Base-by-base conservation (phyloP, 2,888 invertebrate genomes). In the Drosophila setosimentum region DNA sequence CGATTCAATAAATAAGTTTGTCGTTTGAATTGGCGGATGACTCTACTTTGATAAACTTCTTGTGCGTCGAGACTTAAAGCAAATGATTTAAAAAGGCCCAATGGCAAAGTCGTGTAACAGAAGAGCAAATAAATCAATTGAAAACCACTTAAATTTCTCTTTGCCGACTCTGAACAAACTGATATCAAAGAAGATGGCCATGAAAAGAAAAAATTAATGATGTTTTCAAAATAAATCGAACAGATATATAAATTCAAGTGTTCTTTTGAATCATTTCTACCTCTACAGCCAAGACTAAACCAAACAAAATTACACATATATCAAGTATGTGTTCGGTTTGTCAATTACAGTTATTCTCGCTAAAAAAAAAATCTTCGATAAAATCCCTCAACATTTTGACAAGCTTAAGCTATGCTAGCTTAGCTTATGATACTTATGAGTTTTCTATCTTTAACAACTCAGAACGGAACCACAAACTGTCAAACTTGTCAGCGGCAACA, bases 101-200 rank as follows among this genome's bases (percentile, higher is more conserved):
- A 13, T 57, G 51, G 30, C 51, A 33, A 61, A n/a, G 27, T 49
- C 32, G 32, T 45, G 51, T 64, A 72, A 67, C 62, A 68, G 69
- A 72, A 73, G 63, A 65, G 69, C 63, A 76, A 82, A 77, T 87
- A 86, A 86, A 74, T 82, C 84, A 82, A 82, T 89, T 78, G 73
- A 70, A 71, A 76, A 79, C 64, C 85, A 81, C 85, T 89, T 87
- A 78, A 75, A 73, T 78, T 78, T 64, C 61, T 65, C 67, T 66
- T 62, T 62, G 11, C 10, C 5, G 10, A 45, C 40, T 57, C 42
- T 37, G 18, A 70, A 57, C 59, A 45, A 49, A 42, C 55, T 62
- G 71, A 66, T 78, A 66, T 76, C 68, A 81, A 73, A 80, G 62
- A 50, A 64, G 70, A 54, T 63, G 30, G 30, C 51, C 11, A 45